Base-by-base conservation (phyloP, 2,888 invertebrate genomes). In the Ichneumoninae sp. region DNA sequence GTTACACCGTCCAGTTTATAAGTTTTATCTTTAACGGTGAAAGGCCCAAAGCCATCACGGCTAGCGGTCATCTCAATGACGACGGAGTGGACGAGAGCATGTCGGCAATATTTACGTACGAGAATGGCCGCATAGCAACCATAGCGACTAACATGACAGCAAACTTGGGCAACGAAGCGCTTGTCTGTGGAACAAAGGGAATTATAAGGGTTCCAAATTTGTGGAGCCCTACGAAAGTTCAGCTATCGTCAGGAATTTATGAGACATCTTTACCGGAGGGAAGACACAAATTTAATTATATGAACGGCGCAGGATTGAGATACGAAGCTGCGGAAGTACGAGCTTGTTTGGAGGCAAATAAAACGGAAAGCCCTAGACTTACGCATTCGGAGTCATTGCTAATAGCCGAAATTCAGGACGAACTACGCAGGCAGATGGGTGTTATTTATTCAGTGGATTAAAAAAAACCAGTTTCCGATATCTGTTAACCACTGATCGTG, bases 321-420 rank as follows among this genome's bases (percentile, higher is more conserved):
- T 98, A 97, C 91, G 96, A 98, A 94, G 98, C 97, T 54, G 95
- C 96, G 87, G 97, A 97, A 93, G 97, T 96, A 74, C 95, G 97
- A 89, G 94, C 95, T 84, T 97, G 97, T 89, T 95, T 98, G 52
- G 94, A 94, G 83, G 93, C 95, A 94, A 97, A 96, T 86, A 93
- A 96, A 87, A 92, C 95, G 80, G 97, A 98, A 93, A 96, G 97
- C 91, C 95, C 96, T 0, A 95, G 95, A 88, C 95, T 98, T 90
- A 94, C 95, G 0, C 95, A 96, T 87, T 95, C 95, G 70, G 96
- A 97, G 86, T 96, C 96, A 65, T 93, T 97, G 75, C 93, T 96
- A 16, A 93, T 98, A 85, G 96, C 97, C 0, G 95, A 96, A 89
- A 94, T 97, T 82, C 95, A 96, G 91, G 97, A 98, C 91, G 95